Conservation (phyloP, 1,140 invertebrate genomes). For the Melipona quadrifasciata region DNA sequence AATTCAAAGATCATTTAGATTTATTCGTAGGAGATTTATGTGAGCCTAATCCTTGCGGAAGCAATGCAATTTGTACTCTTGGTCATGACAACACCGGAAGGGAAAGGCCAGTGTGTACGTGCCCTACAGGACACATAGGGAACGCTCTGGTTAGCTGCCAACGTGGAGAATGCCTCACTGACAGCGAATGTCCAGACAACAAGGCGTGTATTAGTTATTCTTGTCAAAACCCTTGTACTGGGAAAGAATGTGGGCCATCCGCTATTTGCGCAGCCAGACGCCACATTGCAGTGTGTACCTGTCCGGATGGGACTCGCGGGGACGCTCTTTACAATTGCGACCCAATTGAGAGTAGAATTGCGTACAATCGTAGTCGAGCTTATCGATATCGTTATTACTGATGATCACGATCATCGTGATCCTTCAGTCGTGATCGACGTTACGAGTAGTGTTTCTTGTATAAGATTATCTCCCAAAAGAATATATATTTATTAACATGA, state of each 20-base stretch:
- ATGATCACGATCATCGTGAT: background rate
- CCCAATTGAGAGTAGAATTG: constrained; percentile 64
- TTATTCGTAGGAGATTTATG: constrained; percentile 87
- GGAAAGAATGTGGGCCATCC: constrained; percentile 86
- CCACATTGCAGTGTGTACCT: constrained; percentile 93
- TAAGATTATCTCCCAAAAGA: background rate
- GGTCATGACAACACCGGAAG: constrained; percentile 90
- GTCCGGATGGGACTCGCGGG: constrained; percentile 90
- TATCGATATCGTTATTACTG: constrained; percentile 50
- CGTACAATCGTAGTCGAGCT: constrained; percentile 49
- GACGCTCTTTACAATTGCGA: constrained; percentile 85
- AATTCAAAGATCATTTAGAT: background rate
- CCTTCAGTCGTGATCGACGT: background rate
- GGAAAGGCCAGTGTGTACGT: constrained; percentile 92
- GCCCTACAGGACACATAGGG: constrained; percentile 89
- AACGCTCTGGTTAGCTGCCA: constrained; percentile 88
- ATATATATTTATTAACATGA: background rate
- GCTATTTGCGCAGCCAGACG: constrained; percentile 86
- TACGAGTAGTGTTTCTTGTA: background rate
- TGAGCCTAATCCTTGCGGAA: constrained; percentile 92
- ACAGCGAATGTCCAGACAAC: constrained; percentile 87
- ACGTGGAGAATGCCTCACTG: constrained; percentile 88
- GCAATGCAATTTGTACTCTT: constrained; percentile 90
- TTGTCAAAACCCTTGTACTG: constrained; percentile 89
- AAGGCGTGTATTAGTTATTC: constrained; percentile 88